Evolutionary conservation across 2,113 vertebrate genomes (phyloP), one percentile per base, ranked within the genome.

Genomic region (Cyanocitta stelleri): DNA sequence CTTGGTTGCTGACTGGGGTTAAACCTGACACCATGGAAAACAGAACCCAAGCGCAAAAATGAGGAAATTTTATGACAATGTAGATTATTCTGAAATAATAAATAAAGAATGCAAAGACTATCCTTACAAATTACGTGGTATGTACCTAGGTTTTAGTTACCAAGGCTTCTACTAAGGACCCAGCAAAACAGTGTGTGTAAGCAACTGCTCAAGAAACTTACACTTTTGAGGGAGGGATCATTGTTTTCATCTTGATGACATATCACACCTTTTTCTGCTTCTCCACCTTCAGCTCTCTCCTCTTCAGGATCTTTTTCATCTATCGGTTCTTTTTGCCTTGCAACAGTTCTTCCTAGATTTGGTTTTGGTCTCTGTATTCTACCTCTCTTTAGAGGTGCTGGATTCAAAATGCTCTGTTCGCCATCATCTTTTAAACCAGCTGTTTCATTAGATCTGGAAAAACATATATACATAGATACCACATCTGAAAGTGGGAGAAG

Each of bases 321-420:
- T 85, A 15, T 18, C 17, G 55, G 16, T 30, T 75, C 75, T 89
- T 95, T 96, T 13, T 89, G 96, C 87, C 77, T 97, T 83, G 66
- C 87, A 94, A 78, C 10, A 74, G 59, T 63, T 85, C 88, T 96
- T 94, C 64, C 83, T 64, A 98, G 24, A 81, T 98, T 98, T 88
- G 97, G 98, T 83, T 96, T 97, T 73, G 92, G 97, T 86, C 91
- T 98, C 75, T 95, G 97, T 41, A 96, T 16, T 91, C 95, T 96
- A 74, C 96, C 85, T 86, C 97, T 97, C 67, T 52, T 87, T 73
- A 96, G 43, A 63, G 35, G 79, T 13, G 68, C 2, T 92, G 94
- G 94, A 96, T 96, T 97, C 35, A 94, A 67, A 48, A 75, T 16
- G 35, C 80, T 88, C 37, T 10, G 41, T 37, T 92, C 92, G 62